phyloP scores from a whole-genome alignment of 2,113 vertebrate genomes.

The Apteryx mantelli region DNA sequence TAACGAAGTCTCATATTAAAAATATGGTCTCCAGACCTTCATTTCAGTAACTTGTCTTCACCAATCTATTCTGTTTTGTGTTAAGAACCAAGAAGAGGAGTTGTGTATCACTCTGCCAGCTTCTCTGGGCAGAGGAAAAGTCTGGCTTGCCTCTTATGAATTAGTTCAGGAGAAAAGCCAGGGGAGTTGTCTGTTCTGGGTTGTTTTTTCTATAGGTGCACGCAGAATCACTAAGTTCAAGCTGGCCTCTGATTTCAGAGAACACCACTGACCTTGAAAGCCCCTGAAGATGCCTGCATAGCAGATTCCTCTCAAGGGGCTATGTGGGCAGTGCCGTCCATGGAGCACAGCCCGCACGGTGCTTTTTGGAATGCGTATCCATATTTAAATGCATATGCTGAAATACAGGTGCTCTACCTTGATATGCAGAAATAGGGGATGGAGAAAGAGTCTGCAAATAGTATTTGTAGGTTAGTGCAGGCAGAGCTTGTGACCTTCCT shows the following conservation, averaged over 20 bases:
- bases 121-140: neutral
- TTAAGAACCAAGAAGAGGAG: neutral
- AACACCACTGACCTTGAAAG: neutral
- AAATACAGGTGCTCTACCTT: neutral
- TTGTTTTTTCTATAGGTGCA: neutral
- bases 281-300: neutral
- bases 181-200: neutral
- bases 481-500: neutral
- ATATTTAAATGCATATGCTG: neutral
- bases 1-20: neutral
- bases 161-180: neutral
- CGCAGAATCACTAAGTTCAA: neutral
- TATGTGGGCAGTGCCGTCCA: neutral
- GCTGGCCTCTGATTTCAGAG: neutral
- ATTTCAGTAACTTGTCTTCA: neutral
- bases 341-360: fast-evolving
- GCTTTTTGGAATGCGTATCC: neutral
- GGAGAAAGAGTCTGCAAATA: neutral
- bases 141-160: neutral
- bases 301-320: neutral
- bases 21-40: neutral
- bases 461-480: neutral
- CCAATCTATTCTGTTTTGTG: neutral
- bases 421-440: neutral
- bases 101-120: neutral